Conservation (phyloP, 2,797 vertebrate species). For the Menidia menidia region DNA sequence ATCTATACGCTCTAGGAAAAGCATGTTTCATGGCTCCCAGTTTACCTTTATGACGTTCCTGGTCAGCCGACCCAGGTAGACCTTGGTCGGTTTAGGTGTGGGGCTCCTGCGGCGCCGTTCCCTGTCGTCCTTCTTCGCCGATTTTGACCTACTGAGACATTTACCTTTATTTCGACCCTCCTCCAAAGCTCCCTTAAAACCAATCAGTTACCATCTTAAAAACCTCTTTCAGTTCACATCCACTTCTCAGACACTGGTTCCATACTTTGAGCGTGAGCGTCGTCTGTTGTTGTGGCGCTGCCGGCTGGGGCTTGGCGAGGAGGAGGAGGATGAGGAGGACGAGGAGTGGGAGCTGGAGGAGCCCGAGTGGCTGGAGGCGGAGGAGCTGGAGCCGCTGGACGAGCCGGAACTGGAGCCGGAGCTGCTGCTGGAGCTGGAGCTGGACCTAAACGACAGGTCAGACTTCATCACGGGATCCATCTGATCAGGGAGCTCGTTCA, state of each 20-base stretch:
- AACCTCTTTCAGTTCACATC: neutral
- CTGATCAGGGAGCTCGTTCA: neutral
- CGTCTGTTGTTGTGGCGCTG: conserved; percentile 91
- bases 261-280: conserved; percentile 91
- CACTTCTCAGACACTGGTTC: neutral
- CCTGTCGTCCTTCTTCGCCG: conserved; percentile 91
- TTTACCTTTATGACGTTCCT: conserved; percentile 93
- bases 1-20: neutral
- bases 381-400: conserved; percentile 93
- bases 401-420: conserved; percentile 93
- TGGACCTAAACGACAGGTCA: conserved; percentile 67
- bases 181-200: neutral
- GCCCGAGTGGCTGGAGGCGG: conserved; percentile 89
- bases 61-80: conserved; percentile 91
- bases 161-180: neutral
- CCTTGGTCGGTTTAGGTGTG: conserved; percentile 91
- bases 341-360: conserved; percentile 93
- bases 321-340: conserved; percentile 88
- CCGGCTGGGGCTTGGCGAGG: conserved; percentile 89
- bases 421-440: conserved; percentile 92
- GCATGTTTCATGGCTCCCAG: neutral
- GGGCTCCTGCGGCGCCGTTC: conserved; percentile 91
- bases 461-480: neutral
- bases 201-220: neutral
- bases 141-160: conserved; percentile 84